These are phyloP conservation scores for Lindbergichthys nudifrons DNA, from an alignment of 2,797 vertebrate species.

Conservation along the genomic window DNA sequence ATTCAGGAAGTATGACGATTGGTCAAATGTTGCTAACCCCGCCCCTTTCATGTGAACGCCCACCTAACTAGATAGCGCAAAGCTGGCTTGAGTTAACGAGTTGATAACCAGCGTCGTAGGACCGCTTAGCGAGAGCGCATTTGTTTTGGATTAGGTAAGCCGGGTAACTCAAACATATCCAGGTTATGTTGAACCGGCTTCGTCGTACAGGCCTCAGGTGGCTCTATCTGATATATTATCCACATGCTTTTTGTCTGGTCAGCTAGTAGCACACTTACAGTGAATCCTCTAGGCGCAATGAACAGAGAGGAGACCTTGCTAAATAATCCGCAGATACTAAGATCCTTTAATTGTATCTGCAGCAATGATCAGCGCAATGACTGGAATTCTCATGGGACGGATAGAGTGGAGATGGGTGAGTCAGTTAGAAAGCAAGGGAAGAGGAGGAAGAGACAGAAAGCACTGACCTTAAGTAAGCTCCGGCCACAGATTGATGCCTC, in stretches of 20 bases:
- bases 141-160: too few species aligned
- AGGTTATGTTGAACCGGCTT: too few species aligned
- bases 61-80: too few species aligned
- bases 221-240: too few species aligned
- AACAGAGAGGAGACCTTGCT: conserved; percentile 19
- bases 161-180: too few species aligned
- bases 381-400: conserved; percentile 26
- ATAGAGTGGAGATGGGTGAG: conserved; percentile 10
- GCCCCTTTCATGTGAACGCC: too few species aligned
- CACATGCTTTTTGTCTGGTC: neutral
- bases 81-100: too few species aligned
- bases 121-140: too few species aligned
- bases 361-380: conserved; percentile 53
- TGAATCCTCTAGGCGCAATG: conserved; percentile 19
- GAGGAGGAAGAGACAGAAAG: neutral
- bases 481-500: neutral
- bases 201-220: too few species aligned
- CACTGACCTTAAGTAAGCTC: neutral
- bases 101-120: too few species aligned
- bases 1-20: too few species aligned
- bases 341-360: conserved; percentile 54
- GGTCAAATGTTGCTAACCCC: too few species aligned
- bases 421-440: conserved; percentile 7
- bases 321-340: conserved; percentile 57
- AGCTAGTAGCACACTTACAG: neutral